phyloP scores from a whole-genome alignment of 2,797 vertebrate genomes.

The Microctenopoma steveboyesi region DNA sequence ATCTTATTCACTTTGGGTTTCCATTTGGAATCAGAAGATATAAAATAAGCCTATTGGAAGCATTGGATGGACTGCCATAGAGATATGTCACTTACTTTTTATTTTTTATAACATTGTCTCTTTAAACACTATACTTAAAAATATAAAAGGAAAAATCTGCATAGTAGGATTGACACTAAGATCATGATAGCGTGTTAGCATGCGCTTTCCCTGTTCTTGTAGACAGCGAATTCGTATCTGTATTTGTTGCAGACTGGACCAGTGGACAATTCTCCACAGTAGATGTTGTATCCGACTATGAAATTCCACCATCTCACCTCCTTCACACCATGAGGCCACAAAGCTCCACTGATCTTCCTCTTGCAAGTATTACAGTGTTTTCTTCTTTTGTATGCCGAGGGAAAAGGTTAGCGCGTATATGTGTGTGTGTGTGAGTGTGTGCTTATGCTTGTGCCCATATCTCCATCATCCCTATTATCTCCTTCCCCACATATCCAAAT shows the following conservation, averaged over 20 bases:
- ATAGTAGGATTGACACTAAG: no score
- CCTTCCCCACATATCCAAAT: constrained; percentile 77
- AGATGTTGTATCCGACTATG: constrained; percentile 54
- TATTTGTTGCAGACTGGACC: constrained; percentile 25
- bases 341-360: constrained; percentile 76
- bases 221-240: no score
- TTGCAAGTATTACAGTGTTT: constrained; percentile 73
- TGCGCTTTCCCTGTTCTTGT: no score
- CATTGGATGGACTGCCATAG: no score
- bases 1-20: no score
- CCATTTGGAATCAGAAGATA: no score
- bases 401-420: constrained; percentile 74
- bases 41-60: no score
- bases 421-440: constrained; percentile 50
- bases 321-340: constrained; percentile 77
- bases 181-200: no score
- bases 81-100: no score
- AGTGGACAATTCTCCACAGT: constrained; percentile 59
- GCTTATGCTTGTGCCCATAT: constrained; percentile 70
- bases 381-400: constrained; percentile 71
- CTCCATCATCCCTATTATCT: constrained; percentile 81
- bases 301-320: constrained; percentile 67
- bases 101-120: no score
- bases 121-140: no score
- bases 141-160: no score